Percentiles rank a stretch among this genome's conserved stretches.
These are phyloP conservation scores for Rhingia campestris DNA, from an alignment of 2,888 invertebrate genomes.

Conservation along the genomic window DNA sequence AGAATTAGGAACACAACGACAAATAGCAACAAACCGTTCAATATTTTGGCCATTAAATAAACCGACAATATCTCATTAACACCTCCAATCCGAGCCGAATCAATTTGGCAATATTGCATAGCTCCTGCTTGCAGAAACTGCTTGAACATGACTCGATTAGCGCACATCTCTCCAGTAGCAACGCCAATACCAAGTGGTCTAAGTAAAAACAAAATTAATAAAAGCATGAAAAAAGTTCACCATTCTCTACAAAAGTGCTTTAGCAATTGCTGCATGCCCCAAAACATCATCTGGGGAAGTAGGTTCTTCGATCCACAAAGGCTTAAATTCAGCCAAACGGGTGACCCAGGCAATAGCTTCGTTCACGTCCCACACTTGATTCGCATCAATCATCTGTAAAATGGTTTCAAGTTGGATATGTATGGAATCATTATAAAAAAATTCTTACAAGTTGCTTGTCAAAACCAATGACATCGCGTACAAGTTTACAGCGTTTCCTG, in stretches of 20 bases:
- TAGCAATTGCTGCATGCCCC: conserved; percentile 92
- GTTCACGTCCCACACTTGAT: conserved; percentile 93
- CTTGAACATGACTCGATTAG: conserved; percentile 95
- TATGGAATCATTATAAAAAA: background rate
- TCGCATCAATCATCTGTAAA: conserved; percentile 92
- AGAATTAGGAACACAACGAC: background rate
- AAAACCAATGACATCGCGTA: conserved; percentile 90
- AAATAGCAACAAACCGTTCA: conserved; percentile 85
- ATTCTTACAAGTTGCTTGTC: conserved; percentile 87
- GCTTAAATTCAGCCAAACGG: conserved; percentile 88
- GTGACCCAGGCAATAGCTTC: conserved; percentile 95
- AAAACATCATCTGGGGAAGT: conserved; percentile 95
- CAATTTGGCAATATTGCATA: conserved; percentile 94
- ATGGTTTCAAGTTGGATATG: background rate
- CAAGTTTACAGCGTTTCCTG: conserved; percentile 87
- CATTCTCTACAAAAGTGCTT: conserved; percentile 84
- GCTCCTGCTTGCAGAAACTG: conserved; percentile 92
- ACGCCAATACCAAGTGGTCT: conserved; percentile 90
- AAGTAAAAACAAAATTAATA: background rate
- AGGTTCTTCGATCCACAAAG: conserved; percentile 96
- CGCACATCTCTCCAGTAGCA: conserved; percentile 96
- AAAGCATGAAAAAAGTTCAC: background rate
- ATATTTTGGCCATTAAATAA: conserved; percentile 94
- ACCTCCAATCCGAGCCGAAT: conserved; percentile 93
- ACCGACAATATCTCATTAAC: conserved; percentile 94